Evolutionary conservation across 2,888 invertebrate genomes (phyloP).

Genomic region (Nemoura dubitans): DNA sequence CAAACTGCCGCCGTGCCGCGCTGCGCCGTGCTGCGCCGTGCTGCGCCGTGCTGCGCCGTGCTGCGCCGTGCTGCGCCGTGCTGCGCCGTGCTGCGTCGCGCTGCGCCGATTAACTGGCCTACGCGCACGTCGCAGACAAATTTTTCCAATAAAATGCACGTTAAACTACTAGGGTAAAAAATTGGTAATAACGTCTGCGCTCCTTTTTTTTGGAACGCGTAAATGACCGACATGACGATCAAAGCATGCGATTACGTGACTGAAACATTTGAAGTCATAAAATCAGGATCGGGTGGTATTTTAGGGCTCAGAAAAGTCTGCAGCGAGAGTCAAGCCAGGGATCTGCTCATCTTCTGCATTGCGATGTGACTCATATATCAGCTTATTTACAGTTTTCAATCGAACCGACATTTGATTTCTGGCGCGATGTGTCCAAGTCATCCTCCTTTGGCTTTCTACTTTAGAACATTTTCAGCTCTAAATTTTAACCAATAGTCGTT

Average conservation of each 20-base stretch:
- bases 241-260: slow-evolving; percentile 25
- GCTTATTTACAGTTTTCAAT: too few species aligned
- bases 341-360: too few species aligned
- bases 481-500: too few species aligned
- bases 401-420: too few species aligned
- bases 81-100: too few species aligned
- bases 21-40: too few species aligned
- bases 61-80: too few species aligned
- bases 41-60: too few species aligned
- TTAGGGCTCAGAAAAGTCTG: background rate
- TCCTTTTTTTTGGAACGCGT: slow-evolving; percentile 1
- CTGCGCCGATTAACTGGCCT: background rate
- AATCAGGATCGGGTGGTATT: background rate
- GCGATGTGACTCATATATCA: too few species aligned
- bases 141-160: slow-evolving; percentile 32
- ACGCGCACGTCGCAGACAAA: slow-evolving; percentile 14
- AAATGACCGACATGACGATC: slow-evolving; percentile 21
- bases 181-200: background rate
- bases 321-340: background rate
- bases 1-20: background rate
- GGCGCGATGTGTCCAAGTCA: too few species aligned
- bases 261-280: background rate
- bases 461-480: too few species aligned
- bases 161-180: slow-evolving; percentile 19
- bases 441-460: too few species aligned